These are phyloP conservation scores for Halcyon malimbica DNA, from an alignment of 2,113 vertebrate species.

Conservation along the genomic window DNA sequence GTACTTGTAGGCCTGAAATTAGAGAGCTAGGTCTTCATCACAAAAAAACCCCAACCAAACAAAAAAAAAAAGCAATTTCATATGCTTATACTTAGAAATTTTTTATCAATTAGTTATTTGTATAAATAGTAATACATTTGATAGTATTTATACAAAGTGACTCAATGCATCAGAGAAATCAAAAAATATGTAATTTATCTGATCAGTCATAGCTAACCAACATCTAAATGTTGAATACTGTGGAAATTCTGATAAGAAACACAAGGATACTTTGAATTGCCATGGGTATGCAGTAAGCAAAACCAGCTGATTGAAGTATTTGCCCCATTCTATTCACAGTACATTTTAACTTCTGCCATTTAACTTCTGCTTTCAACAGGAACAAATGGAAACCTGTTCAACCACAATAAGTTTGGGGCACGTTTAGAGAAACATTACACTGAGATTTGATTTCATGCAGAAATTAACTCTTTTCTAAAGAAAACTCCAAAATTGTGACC, in stretches of 20 bases:
- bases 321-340: background rate
- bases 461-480: background rate
- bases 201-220: background rate
- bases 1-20: background rate
- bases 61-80: background rate
- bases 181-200: background rate
- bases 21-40: background rate
- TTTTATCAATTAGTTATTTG: background rate
- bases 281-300: background rate
- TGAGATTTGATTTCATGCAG: background rate
- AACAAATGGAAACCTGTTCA: background rate
- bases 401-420: background rate
- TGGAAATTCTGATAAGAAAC: background rate
- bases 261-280: background rate
- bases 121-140: background rate
- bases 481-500: background rate
- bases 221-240: background rate
- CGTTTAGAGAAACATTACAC: background rate
- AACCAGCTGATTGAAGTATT: background rate
- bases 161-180: background rate
- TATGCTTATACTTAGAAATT: background rate
- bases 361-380: background rate
- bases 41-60: background rate
- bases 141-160: background rate
- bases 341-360: background rate